phyloP scores from a whole-genome alignment of 2,113 vertebrate genomes.

The Zootoca vivipara region DNA sequence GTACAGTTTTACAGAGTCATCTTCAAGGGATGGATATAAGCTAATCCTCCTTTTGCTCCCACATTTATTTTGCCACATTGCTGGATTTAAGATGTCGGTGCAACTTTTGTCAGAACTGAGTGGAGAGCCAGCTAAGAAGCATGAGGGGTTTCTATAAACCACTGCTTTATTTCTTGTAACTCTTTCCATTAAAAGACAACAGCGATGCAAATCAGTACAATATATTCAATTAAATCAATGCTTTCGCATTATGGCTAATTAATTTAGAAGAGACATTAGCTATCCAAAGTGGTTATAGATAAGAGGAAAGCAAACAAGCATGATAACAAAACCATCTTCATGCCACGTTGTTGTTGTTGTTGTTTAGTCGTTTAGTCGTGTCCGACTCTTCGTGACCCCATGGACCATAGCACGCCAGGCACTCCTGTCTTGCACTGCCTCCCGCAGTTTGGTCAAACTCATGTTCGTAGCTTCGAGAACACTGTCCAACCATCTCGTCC shows the following conservation, averaged over 20 bases:
- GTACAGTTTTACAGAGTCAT: neutral
- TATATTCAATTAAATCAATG: neutral
- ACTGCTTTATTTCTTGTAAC: neutral
- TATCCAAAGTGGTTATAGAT: neutral
- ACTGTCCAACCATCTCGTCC: no score
- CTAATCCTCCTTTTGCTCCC: neutral
- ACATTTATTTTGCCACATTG: neutral
- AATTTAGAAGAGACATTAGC: neutral
- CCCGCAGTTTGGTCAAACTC: no score
- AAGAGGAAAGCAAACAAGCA: neutral
- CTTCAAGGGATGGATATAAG: neutral
- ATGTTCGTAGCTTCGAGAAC: no score
- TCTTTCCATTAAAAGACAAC: neutral
- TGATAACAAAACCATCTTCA: neutral
- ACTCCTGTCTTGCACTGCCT: no score
- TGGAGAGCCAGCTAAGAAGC: neutral
- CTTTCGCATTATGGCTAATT: neutral
- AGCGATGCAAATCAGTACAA: neutral
- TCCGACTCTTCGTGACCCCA: no score
- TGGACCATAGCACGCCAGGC: no score
- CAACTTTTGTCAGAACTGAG: neutral
- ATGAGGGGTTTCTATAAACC: neutral
- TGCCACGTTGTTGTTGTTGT: no score
- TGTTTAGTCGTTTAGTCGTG: no score
- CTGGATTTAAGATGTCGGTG: neutral